These are phyloP conservation scores for Cossypha dichroa DNA, from an alignment of 2,797 vertebrate genomes.

Conservation along the genomic window DNA sequence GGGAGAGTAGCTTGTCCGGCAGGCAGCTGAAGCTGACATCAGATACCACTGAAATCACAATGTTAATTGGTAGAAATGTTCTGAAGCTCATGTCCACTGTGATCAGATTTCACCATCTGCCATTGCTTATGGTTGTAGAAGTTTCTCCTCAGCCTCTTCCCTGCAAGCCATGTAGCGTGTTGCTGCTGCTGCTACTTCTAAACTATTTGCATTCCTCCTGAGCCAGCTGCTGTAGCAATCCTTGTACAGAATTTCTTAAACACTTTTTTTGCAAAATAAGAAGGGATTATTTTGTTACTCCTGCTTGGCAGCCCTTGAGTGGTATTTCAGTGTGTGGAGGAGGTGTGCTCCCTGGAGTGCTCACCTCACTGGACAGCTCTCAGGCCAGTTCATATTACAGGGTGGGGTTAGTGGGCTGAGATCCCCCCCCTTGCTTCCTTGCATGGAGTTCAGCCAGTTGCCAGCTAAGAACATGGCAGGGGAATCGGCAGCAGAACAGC, in stretches of 20 bases:
- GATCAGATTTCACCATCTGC: conserved; percentile 26
- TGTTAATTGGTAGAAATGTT: conserved; percentile 16
- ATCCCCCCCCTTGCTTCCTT: not conserved
- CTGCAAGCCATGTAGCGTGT: not conserved
- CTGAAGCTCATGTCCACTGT: not conserved
- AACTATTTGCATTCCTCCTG: not conserved
- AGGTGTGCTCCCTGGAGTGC: not conserved
- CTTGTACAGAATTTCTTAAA: not conserved
- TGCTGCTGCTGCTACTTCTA: not conserved
- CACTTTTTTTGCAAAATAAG: not conserved
- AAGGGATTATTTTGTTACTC: conserved; percentile 8
- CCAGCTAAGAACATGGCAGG: not conserved
- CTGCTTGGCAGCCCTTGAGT: not conserved
- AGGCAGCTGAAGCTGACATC: conserved; percentile 13
- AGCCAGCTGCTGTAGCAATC: not conserved
- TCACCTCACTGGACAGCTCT: not conserved
- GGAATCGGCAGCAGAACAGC: rapidly evolving
- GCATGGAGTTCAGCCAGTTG: not conserved
- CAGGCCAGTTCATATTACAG: not conserved
- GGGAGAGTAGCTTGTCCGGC: not conserved
- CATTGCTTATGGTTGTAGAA: not conserved
- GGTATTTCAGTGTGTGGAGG: not conserved
- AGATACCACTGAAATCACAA: conserved; percentile 5
- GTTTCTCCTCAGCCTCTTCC: not conserved
- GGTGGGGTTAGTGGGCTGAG: not conserved